Evolutionary conservation across 1,140 invertebrate genomes (phyloP).

Genomic region (Pissodes strobi): DNA sequence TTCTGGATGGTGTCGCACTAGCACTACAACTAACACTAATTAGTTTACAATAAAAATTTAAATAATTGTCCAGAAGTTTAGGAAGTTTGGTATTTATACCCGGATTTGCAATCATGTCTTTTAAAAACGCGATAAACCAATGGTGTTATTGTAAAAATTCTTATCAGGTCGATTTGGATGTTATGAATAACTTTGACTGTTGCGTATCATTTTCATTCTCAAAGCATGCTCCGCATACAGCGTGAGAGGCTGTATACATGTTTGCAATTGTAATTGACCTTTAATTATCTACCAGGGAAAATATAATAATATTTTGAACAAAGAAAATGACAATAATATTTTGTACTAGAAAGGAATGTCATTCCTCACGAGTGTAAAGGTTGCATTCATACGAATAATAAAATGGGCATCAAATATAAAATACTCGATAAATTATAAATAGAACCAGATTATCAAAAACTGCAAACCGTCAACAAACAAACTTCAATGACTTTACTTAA

Average conservation of each 20-base stretch:
- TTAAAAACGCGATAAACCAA: constrained; percentile 18
- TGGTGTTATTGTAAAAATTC: constrained; percentile 4
- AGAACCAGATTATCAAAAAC: no score
- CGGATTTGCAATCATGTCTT: constrained; percentile 29
- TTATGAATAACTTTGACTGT: not conserved
- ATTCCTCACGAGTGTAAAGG: no score
- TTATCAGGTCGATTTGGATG: not conserved
- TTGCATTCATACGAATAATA: no score
- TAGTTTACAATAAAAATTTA: constrained; percentile 20
- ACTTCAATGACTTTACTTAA: no score
- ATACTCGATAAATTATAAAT: no score
- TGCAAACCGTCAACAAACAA: no score
- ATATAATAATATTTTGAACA: not conserved
- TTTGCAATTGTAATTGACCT: no score
- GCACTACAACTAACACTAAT: not conserved
- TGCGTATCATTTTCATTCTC: constrained; percentile 7
- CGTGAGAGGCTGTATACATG: no score
- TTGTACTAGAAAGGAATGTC: no score
- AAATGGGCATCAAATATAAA: no score
- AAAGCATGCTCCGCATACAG: no score
- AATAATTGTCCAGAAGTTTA: constrained; percentile 19
- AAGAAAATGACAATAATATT: not conserved
- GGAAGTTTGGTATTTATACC: constrained; percentile 30
- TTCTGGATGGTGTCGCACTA: not conserved
- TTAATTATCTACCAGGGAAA: no score